These are phyloP conservation scores for Paramormyrops hopkinsi DNA, from an alignment of 2,797 vertebrate genomes.

Conservation along the genomic window DNA sequence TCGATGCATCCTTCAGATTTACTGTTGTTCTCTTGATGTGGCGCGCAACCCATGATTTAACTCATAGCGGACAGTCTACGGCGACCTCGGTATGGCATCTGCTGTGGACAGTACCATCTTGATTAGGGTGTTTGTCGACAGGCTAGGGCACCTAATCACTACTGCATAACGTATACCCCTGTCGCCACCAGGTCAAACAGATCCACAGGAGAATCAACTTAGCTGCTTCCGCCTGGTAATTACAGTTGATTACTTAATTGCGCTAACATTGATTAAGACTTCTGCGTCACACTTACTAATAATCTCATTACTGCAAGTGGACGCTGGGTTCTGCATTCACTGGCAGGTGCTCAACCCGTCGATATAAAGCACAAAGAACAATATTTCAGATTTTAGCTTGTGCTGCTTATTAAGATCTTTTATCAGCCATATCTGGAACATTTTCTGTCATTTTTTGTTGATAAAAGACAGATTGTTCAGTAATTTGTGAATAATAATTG, in stretches of 20 bases:
- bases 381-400: neutral
- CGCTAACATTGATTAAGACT: constrained; percentile 10
- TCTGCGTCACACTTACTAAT: constrained; percentile 14
- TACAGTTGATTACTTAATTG: constrained; percentile 16
- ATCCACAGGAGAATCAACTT: constrained; percentile 12
- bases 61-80: neutral
- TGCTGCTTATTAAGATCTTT: neutral
- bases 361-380: neutral
- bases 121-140: neutral
- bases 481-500: neutral
- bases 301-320: neutral
- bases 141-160: neutral
- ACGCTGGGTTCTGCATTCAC: neutral
- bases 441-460: neutral
- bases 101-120: neutral
- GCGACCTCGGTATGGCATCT: neutral
- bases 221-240: constrained; percentile 21
- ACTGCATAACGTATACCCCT: neutral
- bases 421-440: neutral
- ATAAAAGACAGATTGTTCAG: neutral
- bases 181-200: constrained; percentile 20
- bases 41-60: neutral
- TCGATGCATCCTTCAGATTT: neutral
- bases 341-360: neutral
- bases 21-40: neutral